Percentiles rank a stretch among this genome's conserved stretches.
phyloP scores from a whole-genome alignment of 1,140 invertebrate species.

The Hylaeus volcanicus region DNA sequence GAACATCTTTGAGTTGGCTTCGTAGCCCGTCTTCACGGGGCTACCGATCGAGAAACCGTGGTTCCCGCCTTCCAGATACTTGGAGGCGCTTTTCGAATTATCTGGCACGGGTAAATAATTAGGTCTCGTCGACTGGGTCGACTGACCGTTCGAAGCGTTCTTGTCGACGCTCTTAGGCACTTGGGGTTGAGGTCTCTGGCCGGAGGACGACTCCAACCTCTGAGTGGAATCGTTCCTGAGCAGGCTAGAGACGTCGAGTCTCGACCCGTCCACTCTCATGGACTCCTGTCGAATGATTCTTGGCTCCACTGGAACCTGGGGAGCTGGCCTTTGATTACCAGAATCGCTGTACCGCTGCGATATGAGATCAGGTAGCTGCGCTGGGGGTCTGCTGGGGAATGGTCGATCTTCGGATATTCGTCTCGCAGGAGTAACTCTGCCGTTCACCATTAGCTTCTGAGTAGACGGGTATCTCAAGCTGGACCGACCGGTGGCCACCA shows the following conservation, averaged over 20 bases:
- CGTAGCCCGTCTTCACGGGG: slow-evolving; percentile 69
- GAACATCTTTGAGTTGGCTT: slow-evolving; percentile 67
- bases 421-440: slow-evolving; percentile 76
- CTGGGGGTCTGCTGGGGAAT: slow-evolving; percentile 62
- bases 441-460: slow-evolving; percentile 80
- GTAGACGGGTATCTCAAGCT: slow-evolving; percentile 77
- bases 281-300: slow-evolving; percentile 74
- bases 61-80: slow-evolving; percentile 56
- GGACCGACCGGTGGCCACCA: slow-evolving; percentile 73
- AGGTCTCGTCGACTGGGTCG: slow-evolving; percentile 54
- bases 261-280: slow-evolving; percentile 68
- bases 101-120: slow-evolving; percentile 62
- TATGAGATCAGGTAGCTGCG: slow-evolving; percentile 72
- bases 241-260: slow-evolving; percentile 63
- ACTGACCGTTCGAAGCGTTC: slow-evolving; percentile 19
- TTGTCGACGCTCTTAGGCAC: slow-evolving; percentile 67
- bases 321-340: slow-evolving; percentile 70
- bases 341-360: slow-evolving; percentile 73
- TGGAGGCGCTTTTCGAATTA: slow-evolving; percentile 43
- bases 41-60: slow-evolving; percentile 60
- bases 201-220: slow-evolving; percentile 64
- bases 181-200: slow-evolving; percentile 77
- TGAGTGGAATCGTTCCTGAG: slow-evolving; percentile 60
- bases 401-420: slow-evolving; percentile 66
- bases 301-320: slow-evolving; percentile 72